Evolutionary conservation across 2,888 invertebrate species (phyloP).

Genomic region (Spicauda simplicius): DNA sequence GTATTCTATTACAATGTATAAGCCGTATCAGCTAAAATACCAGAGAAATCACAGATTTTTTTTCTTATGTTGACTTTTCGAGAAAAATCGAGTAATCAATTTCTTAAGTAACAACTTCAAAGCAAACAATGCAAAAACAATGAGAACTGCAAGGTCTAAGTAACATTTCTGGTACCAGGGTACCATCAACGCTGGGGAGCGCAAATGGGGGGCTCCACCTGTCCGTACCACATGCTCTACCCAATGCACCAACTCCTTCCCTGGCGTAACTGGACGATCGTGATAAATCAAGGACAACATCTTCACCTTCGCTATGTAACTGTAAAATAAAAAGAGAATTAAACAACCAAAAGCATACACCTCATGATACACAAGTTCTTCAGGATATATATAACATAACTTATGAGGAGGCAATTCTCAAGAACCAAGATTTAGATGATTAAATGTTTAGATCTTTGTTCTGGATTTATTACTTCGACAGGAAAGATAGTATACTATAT

Average conservation of each 20-base stretch:
- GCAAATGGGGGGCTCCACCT: conserved; percentile 42
- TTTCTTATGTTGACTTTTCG: background rate
- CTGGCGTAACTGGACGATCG: conserved; percentile 42
- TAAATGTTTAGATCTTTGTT: too few species aligned
- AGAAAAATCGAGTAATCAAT: background rate
- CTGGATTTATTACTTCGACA: too few species aligned
- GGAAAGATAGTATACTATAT: too few species aligned
- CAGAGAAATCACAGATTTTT: conserved; percentile 2
- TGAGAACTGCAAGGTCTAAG: conserved; percentile 35
- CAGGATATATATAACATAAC: too few species aligned
- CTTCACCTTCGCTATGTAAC: background rate
- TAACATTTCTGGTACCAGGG: conserved; percentile 43
- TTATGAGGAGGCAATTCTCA: too few species aligned
- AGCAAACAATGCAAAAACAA: background rate
- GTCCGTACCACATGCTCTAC: conserved; percentile 45
- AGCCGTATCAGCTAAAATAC: background rate
- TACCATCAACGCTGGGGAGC: conserved; percentile 37
- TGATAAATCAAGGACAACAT: conserved; percentile 43
- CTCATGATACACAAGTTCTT: too few species aligned
- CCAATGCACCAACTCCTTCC: conserved; percentile 45
- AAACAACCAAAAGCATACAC: too few species aligned
- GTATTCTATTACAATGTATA: background rate
- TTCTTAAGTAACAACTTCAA: background rate
- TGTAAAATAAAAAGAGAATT: background rate
- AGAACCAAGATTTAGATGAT: too few species aligned